phyloP scores from a whole-genome alignment of 2,797 vertebrate species.

The Alfaro cultratus region DNA sequence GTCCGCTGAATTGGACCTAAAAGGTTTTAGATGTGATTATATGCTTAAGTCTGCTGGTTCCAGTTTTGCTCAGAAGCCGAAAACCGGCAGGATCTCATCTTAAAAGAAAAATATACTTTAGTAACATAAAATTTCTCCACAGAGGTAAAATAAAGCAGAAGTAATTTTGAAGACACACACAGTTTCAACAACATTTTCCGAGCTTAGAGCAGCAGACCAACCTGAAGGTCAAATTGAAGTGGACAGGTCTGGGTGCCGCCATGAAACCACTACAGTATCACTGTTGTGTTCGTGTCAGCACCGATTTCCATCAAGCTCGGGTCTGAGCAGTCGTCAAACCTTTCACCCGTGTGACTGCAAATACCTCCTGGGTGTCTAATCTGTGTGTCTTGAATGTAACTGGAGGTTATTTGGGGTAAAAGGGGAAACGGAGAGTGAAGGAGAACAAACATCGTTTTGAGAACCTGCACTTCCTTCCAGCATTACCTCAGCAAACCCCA shows the following conservation, averaged over 20 bases:
- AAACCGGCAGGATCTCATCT: background rate
- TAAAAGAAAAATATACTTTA: slow-evolving; percentile 40
- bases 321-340: slow-evolving; percentile 16
- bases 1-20: background rate
- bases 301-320: slow-evolving; percentile 35
- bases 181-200: slow-evolving; percentile 43
- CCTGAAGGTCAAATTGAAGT: slow-evolving; percentile 48
- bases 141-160: slow-evolving; percentile 22
- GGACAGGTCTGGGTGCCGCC: slow-evolving; percentile 42
- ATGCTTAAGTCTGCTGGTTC: background rate
- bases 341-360: slow-evolving; percentile 1
- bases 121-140: slow-evolving; percentile 32
- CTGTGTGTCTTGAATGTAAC: background rate
- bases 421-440: slow-evolving; percentile 29
- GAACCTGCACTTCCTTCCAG: slow-evolving; percentile 45
- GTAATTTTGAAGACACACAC: slow-evolving; percentile 34
- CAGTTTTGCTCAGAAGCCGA: slow-evolving; percentile 8
- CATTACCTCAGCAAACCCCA: slow-evolving; percentile 60
- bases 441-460: slow-evolving; percentile 7
- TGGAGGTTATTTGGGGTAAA: slow-evolving; percentile 47
- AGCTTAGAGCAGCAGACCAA: slow-evolving; percentile 29
- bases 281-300: slow-evolving; percentile 37
- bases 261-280: slow-evolving; percentile 37
- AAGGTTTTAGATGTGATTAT: slow-evolving; percentile 1
- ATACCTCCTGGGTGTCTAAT: slow-evolving; percentile 16